Evolutionary conservation across 2,113 vertebrate genomes (phyloP).

Genomic region (Peucedramus taeniatus): DNA sequence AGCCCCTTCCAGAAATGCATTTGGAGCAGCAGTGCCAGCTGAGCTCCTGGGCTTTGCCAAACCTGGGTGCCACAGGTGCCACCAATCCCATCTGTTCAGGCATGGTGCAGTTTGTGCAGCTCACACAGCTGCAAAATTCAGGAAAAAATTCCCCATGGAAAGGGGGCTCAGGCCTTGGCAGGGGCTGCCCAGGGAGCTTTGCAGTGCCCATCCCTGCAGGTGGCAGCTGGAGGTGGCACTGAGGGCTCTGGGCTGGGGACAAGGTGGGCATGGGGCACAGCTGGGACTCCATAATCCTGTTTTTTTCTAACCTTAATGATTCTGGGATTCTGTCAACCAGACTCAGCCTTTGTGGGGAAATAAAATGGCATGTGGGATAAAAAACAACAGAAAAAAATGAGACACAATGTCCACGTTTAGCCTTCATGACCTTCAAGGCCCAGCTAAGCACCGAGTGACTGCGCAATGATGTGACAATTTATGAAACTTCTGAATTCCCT

Average conservation of each 20-base stretch:
- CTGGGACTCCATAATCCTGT: neutral
- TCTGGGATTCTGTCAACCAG: neutral
- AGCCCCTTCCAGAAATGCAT: neutral
- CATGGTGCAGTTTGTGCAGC: neutral
- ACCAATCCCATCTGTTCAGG: neutral
- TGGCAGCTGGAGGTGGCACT: neutral
- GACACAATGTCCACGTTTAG: neutral
- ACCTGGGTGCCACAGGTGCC: neutral
- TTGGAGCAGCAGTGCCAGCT: neutral
- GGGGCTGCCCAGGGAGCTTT: neutral
- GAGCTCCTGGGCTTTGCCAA: neutral
- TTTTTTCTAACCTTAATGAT: neutral
- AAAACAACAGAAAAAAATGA: neutral
- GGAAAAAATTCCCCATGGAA: neutral
- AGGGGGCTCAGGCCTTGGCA: fast-evolving
- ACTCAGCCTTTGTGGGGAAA: neutral
- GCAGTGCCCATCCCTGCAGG: neutral
- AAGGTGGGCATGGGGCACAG: neutral
- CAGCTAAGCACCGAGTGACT: neutral
- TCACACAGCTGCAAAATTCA: neutral
- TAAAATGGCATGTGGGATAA: neutral
- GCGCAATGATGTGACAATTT: neutral
- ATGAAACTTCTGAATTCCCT: neutral
- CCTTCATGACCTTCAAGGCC: neutral
- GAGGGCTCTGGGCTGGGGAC: neutral